Percentiles rank a stretch among this genome's conserved stretches.
Evolutionary conservation across 2,888 invertebrate genomes (phyloP).

Genomic region (Crocallis elinguaria): DNA sequence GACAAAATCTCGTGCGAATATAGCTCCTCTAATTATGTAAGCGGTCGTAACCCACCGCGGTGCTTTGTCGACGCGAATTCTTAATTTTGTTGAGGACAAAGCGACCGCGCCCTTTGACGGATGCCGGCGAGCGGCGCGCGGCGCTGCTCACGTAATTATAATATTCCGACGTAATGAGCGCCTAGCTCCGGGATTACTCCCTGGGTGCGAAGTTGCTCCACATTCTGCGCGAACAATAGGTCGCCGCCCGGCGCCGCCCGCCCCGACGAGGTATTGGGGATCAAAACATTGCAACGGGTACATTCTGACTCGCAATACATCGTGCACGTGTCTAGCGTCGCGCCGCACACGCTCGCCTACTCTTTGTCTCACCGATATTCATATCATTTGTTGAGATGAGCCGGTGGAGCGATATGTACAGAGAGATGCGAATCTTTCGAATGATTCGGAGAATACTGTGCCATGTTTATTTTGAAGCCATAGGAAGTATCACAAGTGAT

Average conservation of each 20-base stretch:
- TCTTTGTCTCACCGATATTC: background rate
- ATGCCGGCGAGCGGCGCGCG: background rate
- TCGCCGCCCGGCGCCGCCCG: background rate
- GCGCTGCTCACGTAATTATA: conserved; percentile 3
- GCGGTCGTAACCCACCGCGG: background rate
- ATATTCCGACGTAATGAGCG: background rate
- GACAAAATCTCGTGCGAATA: background rate
- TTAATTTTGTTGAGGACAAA: conserved; percentile 11
- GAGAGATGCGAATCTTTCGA: background rate
- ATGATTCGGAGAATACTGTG: background rate
- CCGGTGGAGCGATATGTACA: background rate
- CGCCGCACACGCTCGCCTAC: background rate
- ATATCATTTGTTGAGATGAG: background rate
- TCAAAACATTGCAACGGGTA: conserved; percentile 5
- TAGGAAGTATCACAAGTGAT: no score
- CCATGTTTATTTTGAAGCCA: background rate
- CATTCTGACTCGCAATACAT: background rate
- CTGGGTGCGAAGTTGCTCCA: background rate
- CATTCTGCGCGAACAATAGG: background rate
- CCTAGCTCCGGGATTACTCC: background rate
- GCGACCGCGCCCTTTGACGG: background rate
- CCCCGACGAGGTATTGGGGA: background rate
- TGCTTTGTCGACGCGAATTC: background rate
- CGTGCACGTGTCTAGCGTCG: background rate
- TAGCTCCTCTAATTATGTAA: no score